Evolutionary conservation across 2,113 vertebrate genomes (phyloP).

Genomic region (Todiramphus saurophagus): DNA sequence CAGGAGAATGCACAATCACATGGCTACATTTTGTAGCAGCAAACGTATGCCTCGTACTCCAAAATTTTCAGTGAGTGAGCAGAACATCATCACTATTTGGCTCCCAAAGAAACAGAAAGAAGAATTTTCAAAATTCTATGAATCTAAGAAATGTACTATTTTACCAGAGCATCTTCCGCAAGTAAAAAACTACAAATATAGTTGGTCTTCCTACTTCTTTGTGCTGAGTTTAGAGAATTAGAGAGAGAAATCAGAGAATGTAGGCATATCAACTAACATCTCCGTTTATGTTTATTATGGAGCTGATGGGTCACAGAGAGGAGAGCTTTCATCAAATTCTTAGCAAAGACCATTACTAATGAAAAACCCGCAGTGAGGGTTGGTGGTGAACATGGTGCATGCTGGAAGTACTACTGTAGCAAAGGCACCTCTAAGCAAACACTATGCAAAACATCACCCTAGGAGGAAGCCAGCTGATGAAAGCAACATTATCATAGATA

Average conservation of each 20-base stretch:
- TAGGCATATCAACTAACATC: not conserved
- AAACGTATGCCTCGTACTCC: not conserved
- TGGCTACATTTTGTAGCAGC: not conserved
- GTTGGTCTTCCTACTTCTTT: not conserved
- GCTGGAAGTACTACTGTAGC: not conserved
- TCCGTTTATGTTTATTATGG: not conserved
- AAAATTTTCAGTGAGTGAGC: not conserved
- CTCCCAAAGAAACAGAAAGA: not conserved
- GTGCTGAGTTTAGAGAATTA: not conserved
- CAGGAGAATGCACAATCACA: not conserved
- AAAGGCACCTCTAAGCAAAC: not conserved
- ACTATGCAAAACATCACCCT: not conserved
- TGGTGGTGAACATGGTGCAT: not conserved
- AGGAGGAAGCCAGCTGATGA: not conserved
- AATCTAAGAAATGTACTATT: not conserved
- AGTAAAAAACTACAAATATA: not conserved
- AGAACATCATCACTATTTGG: not conserved
- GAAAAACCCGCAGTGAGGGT: not conserved
- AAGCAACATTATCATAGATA: not conserved
- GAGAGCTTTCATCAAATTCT: not conserved
- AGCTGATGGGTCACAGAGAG: not conserved
- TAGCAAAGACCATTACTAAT: not conserved
- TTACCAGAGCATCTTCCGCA: not conserved
- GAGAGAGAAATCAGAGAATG: not conserved
- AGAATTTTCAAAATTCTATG: not conserved